Percentiles rank a stretch among this genome's conserved stretches.
phyloP scores from a whole-genome alignment of 1,140 invertebrate genomes.

The Frieseomelitta varia region DNA sequence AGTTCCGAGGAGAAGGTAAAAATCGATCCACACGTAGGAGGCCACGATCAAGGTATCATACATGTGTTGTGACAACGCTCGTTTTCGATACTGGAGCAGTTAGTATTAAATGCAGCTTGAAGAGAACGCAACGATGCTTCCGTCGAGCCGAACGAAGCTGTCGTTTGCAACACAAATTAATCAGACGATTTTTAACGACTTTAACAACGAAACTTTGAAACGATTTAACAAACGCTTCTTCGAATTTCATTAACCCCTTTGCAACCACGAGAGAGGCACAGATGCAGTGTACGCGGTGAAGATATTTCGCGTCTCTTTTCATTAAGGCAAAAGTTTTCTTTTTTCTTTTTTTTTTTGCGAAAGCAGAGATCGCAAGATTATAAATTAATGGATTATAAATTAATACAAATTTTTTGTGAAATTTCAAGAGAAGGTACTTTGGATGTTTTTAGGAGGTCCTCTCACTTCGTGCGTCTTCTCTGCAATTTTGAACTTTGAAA shows the following conservation, averaged over 20 bases:
- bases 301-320: too few species aligned
- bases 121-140: background rate
- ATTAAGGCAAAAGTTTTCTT: background rate
- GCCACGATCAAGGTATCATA: slow-evolving; percentile 31
- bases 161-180: background rate
- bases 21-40: slow-evolving; percentile 24
- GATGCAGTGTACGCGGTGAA: background rate
- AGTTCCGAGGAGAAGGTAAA: slow-evolving; percentile 43
- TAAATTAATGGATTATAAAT: too few species aligned
- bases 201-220: background rate
- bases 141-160: background rate
- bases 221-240: background rate
- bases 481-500: too few species aligned
- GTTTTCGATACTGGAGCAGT: background rate
- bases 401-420: too few species aligned
- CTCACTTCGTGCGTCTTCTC: too few species aligned
- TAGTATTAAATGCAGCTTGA: background rate
- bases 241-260: background rate
- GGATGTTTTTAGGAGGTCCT: too few species aligned
- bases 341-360: background rate
- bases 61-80: background rate
- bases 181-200: background rate
- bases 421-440: too few species aligned
- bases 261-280: background rate
- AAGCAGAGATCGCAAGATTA: too few species aligned